These are phyloP conservation scores for Gastracanthus pulcherrimus DNA, from an alignment of 2,888 invertebrate species.

Conservation along the genomic window DNA sequence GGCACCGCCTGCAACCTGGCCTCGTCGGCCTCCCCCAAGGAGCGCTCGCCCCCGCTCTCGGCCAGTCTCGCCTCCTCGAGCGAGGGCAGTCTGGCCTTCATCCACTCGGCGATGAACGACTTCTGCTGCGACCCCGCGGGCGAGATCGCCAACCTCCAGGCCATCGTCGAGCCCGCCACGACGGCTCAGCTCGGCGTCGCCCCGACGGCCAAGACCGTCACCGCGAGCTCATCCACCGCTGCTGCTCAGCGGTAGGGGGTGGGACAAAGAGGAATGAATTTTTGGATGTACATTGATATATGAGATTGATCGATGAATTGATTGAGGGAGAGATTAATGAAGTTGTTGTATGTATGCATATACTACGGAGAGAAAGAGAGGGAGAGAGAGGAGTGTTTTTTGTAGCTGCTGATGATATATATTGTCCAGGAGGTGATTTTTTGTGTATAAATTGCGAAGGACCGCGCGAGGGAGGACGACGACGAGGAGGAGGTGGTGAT, in stretches of 20 bases:
- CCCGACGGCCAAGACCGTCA: not conserved
- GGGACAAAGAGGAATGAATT: conserved; percentile 9
- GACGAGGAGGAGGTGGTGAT: not conserved
- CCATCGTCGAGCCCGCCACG: conserved; percentile 73
- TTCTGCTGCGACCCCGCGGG: conserved; percentile 78
- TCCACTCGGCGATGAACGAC: conserved; percentile 76
- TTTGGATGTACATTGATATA: not conserved
- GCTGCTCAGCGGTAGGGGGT: not conserved
- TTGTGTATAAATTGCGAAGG: conserved; percentile 10
- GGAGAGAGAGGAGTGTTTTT: not conserved
- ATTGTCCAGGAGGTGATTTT: not conserved
- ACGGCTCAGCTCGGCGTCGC: not conserved
- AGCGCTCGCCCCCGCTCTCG: conserved; percentile 82
- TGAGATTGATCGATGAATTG: not conserved
- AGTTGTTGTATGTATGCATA: not conserved
- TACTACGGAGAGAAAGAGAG: not conserved
- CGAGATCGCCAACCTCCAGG: conserved; percentile 83
- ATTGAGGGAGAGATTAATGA: not conserved
- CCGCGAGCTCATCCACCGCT: not conserved
- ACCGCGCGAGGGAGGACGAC: not conserved
- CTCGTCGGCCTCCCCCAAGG: conserved; percentile 74
- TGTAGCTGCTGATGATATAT: not conserved
- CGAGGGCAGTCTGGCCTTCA: conserved; percentile 76
- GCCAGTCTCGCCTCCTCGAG: conserved; percentile 82
- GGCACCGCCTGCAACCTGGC: conserved; percentile 66